Conservation (phyloP, 1,140 invertebrate species). For the Brachionus asplanchnoidis region DNA sequence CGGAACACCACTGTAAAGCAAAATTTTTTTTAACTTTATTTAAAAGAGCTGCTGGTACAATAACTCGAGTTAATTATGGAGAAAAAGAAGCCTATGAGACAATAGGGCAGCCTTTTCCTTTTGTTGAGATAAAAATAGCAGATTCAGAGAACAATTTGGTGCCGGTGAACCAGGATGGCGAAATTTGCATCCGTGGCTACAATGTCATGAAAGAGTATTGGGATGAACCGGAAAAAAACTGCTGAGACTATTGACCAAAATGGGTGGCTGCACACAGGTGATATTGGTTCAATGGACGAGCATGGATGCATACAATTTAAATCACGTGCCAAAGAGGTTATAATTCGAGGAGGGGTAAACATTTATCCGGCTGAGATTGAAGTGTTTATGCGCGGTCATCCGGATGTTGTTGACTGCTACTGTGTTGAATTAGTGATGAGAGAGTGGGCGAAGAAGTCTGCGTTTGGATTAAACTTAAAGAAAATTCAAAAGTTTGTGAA, state of each 20-base stretch:
- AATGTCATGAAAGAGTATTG: constrained; percentile 37
- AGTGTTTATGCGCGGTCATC: not conserved
- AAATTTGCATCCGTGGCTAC: constrained; percentile 37
- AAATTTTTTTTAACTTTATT: too few species aligned
- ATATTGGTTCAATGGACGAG: constrained; percentile 36
- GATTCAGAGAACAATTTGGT: constrained; percentile 65
- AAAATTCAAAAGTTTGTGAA: not conserved
- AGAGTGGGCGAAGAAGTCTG: constrained; percentile 23
- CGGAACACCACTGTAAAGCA: too few species aligned
- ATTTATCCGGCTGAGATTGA: constrained; percentile 70
- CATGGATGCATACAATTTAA: constrained; percentile 60
- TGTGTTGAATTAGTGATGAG: constrained; percentile 64
- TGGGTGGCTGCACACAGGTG: constrained; percentile 30
- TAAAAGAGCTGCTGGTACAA: constrained; percentile 10
- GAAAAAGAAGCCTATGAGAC: not conserved
- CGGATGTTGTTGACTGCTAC: constrained; percentile 4
- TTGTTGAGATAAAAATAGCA: constrained; percentile 64
- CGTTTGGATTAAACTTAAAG: not conserved
- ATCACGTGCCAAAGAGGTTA: constrained; percentile 80
- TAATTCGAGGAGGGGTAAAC: constrained; percentile 87
- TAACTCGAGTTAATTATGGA: not conserved
- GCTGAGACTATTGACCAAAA: not conserved
- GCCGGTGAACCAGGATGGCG: constrained; percentile 62
- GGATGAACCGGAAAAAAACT: constrained; percentile 19
- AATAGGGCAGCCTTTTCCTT: not conserved